These are phyloP conservation scores for Dusona sp. DNA, from an alignment of 2,888 invertebrate genomes.

Conservation along the genomic window DNA sequence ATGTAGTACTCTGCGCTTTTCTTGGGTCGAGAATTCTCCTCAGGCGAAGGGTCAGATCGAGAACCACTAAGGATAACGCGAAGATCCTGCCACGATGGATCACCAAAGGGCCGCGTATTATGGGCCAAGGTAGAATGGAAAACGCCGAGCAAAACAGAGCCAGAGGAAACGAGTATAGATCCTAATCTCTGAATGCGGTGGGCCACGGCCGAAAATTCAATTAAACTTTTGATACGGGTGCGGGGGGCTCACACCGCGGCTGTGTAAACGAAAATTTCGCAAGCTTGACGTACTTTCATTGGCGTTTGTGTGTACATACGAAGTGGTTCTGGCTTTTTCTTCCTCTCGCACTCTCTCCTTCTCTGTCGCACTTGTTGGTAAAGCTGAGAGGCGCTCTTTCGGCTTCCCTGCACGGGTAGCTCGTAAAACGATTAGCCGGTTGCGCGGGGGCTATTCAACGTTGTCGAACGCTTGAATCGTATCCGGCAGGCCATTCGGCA, in stretches of 20 bases:
- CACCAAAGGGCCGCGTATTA: slow-evolving; percentile 4
- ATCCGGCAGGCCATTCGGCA: slow-evolving; percentile 55
- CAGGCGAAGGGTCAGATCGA: slow-evolving; percentile 15
- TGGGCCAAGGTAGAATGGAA: slow-evolving; percentile 46
- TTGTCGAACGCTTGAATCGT: slow-evolving; percentile 59
- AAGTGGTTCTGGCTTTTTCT: slow-evolving; percentile 30
- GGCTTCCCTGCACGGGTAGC: slow-evolving; percentile 59
- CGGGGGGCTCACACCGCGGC: slow-evolving; percentile 75
- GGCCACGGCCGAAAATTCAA: slow-evolving; percentile 83
- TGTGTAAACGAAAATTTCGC: slow-evolving; percentile 85
- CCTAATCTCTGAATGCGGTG: slow-evolving; percentile 78
- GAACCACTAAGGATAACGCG: slow-evolving; percentile 26
- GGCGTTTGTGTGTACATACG: slow-evolving; percentile 64
- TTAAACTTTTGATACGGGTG: slow-evolving; percentile 85
- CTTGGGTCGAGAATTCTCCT: background rate
- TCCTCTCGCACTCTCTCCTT: slow-evolving; percentile 18
- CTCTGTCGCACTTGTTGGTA: slow-evolving; percentile 15
- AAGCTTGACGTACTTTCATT: slow-evolving; percentile 83
- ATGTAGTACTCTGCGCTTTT: background rate
- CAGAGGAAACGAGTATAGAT: slow-evolving; percentile 73
- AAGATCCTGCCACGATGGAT: slow-evolving; percentile 35
- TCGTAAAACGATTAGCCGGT: slow-evolving; percentile 79
- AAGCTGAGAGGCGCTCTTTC: slow-evolving; percentile 37
- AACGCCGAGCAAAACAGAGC: slow-evolving; percentile 60
- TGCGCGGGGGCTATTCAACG: slow-evolving; percentile 62